Evolutionary conservation across 2,113 vertebrate genomes (phyloP).

Genomic region (Bagarius yarrelli): DNA sequence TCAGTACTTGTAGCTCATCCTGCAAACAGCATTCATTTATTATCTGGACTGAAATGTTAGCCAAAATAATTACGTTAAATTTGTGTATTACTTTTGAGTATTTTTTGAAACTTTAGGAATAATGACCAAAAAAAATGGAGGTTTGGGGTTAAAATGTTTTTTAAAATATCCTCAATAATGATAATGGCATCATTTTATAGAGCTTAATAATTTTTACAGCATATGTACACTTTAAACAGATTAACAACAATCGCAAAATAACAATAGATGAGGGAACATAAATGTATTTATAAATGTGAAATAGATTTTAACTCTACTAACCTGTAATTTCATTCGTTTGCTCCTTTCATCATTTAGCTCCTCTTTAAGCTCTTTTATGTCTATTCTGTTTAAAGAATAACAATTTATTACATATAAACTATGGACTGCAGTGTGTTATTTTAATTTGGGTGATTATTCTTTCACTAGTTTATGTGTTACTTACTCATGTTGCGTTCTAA

Average conservation of each 20-base stretch:
- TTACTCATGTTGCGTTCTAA: slow-evolving; percentile 68
- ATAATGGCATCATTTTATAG: no score
- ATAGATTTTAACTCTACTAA: slow-evolving; percentile 45
- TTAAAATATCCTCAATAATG: no score
- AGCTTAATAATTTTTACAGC: no score
- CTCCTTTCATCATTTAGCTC: slow-evolving; percentile 67
- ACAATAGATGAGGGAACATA: no score
- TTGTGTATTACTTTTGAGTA: no score
- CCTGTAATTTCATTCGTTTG: slow-evolving; percentile 68
- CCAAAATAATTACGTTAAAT: no score
- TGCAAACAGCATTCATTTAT: slow-evolving; percentile 45
- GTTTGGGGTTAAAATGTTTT: no score
- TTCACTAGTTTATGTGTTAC: slow-evolving; percentile 29
- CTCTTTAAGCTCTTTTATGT: slow-evolving; percentile 74
- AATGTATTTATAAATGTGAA: no score
- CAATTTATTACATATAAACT: background rate
- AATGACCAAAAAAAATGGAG: no score
- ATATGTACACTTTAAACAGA: no score
- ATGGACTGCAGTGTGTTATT: background rate
- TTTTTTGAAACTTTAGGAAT: no score
- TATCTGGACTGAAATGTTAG: background rate
- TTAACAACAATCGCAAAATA: no score
- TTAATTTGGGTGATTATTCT: background rate
- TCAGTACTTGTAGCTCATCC: slow-evolving; percentile 67
- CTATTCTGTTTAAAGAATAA: slow-evolving; percentile 61